Base-by-base conservation (phyloP, 2,888 invertebrate genomes). In the Synergus japonicus region DNA sequence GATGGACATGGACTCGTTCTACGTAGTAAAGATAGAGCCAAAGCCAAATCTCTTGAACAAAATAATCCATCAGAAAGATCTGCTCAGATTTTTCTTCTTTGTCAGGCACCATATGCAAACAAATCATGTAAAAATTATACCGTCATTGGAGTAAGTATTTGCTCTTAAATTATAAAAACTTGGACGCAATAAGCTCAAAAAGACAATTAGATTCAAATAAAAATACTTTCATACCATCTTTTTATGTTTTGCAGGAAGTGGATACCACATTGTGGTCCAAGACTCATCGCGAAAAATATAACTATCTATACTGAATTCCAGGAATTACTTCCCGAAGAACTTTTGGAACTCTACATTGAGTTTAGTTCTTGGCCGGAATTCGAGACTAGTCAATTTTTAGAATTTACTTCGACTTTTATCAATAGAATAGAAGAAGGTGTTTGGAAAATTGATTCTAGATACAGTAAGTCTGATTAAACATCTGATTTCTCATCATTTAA, bases 221-320 rank as follows among this genome's bases (percentile, higher is more conserved):
- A n/a, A 54, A 8, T n/a, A 54, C 15, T 54, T n/a, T 9, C 0
- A n/a, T 54, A n/a, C 2, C 9, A 9, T 54, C 5, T 12, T 12
- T 60, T 10, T 9, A 12, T 22, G 10, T 22, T 81, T 89, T 89
- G 49, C 81, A 95, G 95, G 86, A 95, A 95, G 90, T 96, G 95
- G 95, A 93, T 96, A 82, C 96, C 97, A 0, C 95, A 95, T 1
- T 96, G 96, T 91, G 97, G 97, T 0, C 93, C 94, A 3, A 93
- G 94, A 89, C 91, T 96, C 1, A 95, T 96, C 76, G 84, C 91
- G 46, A 76, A 46, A 8, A 94, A 95, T 83, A 94, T 95, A 85
- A 95, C 94, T 79, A 96, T 97, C 85, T 96, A 94, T 88, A 96
- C 96, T 0, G 93, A 94, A 90, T 96, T 96, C 89, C 95, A 95